phyloP scores from a whole-genome alignment of 2,113 vertebrate genomes.

The Climacteris rufus region DNA sequence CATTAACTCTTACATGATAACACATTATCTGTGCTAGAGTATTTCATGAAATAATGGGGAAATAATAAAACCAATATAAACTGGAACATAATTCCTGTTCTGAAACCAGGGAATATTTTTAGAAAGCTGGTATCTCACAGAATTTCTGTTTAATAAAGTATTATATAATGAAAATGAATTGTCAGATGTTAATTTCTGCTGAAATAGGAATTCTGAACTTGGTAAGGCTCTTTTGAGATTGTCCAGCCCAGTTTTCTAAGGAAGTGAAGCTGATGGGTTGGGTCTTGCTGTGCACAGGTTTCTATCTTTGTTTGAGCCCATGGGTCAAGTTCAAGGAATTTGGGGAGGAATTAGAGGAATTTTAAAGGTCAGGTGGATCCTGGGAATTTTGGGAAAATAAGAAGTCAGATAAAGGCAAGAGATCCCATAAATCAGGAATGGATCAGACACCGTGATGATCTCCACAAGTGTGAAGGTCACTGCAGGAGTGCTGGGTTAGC shows the following conservation, averaged over 20 bases:
- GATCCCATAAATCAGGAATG: neutral
- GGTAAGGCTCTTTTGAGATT: neutral
- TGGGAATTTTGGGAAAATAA: neutral
- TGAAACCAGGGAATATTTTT: neutral
- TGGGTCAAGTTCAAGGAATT: neutral
- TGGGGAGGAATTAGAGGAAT: neutral
- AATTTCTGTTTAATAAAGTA: neutral
- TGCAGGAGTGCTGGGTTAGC: neutral
- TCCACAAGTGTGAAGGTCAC: neutral
- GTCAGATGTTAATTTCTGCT: neutral
- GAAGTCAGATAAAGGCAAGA: neutral
- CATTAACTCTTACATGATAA: constrained; percentile 13
- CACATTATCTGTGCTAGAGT: neutral
- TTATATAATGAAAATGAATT: neutral
- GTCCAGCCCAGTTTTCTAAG: neutral
- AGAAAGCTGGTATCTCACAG: neutral
- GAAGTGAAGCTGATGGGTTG: neutral
- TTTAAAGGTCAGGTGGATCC: neutral
- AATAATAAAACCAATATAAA: neutral
- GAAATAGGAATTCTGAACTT: neutral
- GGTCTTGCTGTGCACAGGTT: neutral
- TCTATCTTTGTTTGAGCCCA: neutral
- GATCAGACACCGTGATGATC: accelerated
- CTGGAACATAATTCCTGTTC: neutral
- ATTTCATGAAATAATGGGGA: neutral